These are phyloP conservation scores for Sebastes steindachneri DNA, from an alignment of 2,797 vertebrate genomes.

Conservation along the genomic window DNA sequence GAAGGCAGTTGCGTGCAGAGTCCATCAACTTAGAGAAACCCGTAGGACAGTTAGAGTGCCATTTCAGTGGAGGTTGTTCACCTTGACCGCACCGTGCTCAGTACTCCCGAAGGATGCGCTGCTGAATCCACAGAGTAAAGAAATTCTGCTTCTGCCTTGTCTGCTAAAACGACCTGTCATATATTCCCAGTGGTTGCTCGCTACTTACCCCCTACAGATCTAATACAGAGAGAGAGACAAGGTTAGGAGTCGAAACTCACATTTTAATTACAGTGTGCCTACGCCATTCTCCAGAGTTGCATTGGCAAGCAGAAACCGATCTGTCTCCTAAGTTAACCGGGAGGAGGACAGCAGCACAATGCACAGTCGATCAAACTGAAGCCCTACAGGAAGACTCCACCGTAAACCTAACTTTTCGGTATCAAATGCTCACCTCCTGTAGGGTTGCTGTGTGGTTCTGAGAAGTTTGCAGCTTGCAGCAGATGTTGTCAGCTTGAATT, in stretches of 20 bases:
- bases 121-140: conserved; percentile 56
- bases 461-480: neutral
- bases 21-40: conserved; percentile 47
- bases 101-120: conserved; percentile 16
- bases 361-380: neutral
- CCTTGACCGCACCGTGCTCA: conserved; percentile 37
- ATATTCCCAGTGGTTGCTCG: conserved; percentile 39
- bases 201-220: conserved; percentile 51
- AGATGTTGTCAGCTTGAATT: neutral
- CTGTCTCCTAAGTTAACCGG: neutral
- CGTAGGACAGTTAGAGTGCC: conserved; percentile 8
- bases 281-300: conserved; percentile 16
- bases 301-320: conserved; percentile 45
- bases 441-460: neutral
- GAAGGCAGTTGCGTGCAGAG: conserved; percentile 10
- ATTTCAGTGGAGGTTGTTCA: conserved; percentile 37
- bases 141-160: conserved; percentile 22
- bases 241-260: conserved; percentile 39
- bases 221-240: conserved; percentile 30
- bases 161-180: conserved; percentile 51
- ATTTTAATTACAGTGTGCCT: conserved; percentile 48
- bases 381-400: neutral
- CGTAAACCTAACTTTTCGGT: neutral
- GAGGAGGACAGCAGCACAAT: conserved; percentile 7
- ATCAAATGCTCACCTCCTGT: neutral